Evolutionary conservation across 2,888 invertebrate species (phyloP).

Genomic region (Catocala sponsa): DNA sequence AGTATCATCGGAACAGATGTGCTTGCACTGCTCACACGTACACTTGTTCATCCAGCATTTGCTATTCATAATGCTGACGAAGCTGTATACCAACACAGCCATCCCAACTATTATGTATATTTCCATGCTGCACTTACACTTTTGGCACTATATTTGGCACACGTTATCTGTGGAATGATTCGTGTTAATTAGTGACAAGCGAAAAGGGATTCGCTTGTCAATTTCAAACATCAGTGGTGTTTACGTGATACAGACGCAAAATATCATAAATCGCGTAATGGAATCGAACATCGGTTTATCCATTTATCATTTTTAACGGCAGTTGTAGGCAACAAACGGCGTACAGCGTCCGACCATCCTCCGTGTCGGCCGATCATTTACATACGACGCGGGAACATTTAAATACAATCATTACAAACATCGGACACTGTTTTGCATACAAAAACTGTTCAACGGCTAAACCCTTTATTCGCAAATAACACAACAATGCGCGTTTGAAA

Average conservation of each 20-base stretch:
- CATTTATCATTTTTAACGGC: constrained; percentile 70
- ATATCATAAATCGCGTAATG: constrained; percentile 27
- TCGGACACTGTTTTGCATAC: constrained; percentile 65
- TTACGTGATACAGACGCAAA: background rate
- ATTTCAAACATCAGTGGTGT: constrained; percentile 53
- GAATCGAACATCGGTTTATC: constrained; percentile 51
- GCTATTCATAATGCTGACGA: constrained; percentile 69
- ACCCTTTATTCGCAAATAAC: constrained; percentile 35
- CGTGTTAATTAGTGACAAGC: background rate
- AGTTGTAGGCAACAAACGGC: constrained; percentile 54
- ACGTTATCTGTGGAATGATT: constrained; percentile 38
- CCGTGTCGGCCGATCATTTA: constrained; percentile 62
- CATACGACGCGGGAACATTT: constrained; percentile 59
- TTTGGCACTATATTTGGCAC: constrained; percentile 59
- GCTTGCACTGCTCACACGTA: constrained; percentile 77
- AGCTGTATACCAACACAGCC: constrained; percentile 76
- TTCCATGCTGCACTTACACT: constrained; percentile 70
- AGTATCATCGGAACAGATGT: constrained; percentile 59
- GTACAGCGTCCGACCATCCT: constrained; percentile 45
- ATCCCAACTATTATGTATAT: constrained; percentile 78
- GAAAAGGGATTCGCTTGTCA: background rate
- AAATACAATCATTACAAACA: constrained; percentile 68
- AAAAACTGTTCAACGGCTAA: constrained; percentile 51
- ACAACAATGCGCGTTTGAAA: constrained; percentile 35
- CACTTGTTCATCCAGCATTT: constrained; percentile 78